These are phyloP conservation scores for Hemicentrotus pulcherrimus DNA, from an alignment of 35 echinoderm and acorn worm genomes.

Conservation along the genomic window DNA sequence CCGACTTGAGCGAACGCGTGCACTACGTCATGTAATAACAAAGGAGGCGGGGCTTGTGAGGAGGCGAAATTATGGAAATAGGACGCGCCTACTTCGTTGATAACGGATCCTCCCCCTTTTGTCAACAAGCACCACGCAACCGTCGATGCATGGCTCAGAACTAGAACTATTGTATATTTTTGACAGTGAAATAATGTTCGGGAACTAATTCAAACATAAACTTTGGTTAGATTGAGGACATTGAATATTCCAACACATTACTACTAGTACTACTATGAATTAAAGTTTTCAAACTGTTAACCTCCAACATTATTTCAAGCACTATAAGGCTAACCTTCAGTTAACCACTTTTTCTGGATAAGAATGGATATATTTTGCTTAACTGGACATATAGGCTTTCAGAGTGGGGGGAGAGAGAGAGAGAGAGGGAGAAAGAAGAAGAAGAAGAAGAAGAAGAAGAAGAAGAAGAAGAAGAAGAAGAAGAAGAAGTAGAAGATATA, in stretches of 20 bases:
- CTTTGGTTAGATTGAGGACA: not conserved
- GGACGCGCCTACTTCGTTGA: not conserved
- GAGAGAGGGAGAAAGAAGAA: too few relatives aligned
- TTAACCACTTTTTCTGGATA: too few relatives aligned
- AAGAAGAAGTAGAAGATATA: too few relatives aligned
- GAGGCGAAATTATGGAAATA: not conserved
- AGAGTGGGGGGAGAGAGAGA: too few relatives aligned
- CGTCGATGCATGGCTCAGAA: not conserved
- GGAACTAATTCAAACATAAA: too few relatives aligned
- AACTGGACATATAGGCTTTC: too few relatives aligned
- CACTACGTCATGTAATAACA: not conserved
- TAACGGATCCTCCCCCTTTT: slow-evolving; percentile 1
- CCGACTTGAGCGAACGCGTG: not conserved
- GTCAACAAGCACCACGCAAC: not conserved
- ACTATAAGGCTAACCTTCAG: too few relatives aligned
- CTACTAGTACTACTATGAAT: not conserved
- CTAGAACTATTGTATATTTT: not conserved
- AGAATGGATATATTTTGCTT: too few relatives aligned
- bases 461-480: too few relatives aligned
- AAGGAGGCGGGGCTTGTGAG: not conserved
- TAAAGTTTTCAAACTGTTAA: not conserved
- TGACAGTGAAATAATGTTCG: too few relatives aligned
- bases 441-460: too few relatives aligned
- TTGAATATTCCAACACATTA: not conserved
- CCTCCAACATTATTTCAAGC: not conserved